Conservation (phyloP, 2,888 invertebrate genomes). For the Shargacucullia verbasci region DNA sequence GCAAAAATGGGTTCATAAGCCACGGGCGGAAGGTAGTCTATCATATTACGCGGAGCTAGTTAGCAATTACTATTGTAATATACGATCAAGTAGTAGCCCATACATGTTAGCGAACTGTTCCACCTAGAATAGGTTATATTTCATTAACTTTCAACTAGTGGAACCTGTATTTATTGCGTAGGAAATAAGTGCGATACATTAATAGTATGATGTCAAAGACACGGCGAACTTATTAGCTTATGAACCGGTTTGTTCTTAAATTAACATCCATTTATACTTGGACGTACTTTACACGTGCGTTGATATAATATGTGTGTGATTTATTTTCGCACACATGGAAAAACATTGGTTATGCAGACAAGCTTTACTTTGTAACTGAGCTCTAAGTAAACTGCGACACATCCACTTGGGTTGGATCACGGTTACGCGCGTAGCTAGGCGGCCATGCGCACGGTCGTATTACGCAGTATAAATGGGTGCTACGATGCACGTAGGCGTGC, state of each 20-base stretch:
- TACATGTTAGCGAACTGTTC: constrained; percentile 29
- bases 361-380: too few species aligned
- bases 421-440: too few species aligned
- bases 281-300: constrained; percentile 5
- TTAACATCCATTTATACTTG: neutral
- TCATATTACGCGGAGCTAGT: constrained; percentile 8
- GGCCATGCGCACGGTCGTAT: too few species aligned
- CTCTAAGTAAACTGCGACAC: too few species aligned
- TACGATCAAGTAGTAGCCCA: constrained; percentile 1
- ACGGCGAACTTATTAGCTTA: constrained; percentile 23
- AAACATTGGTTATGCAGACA: too few species aligned
- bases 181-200: constrained; percentile 4
- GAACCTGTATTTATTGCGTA: constrained; percentile 17
- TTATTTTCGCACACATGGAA: neutral
- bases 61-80: constrained; percentile 21
- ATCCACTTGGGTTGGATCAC: too few species aligned
- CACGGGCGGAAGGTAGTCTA: too few species aligned
- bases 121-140: constrained; percentile 18
- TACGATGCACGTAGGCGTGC: too few species aligned
- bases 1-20: too few species aligned
- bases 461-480: too few species aligned
- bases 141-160: constrained; percentile 39
- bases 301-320: neutral
- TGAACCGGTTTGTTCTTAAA: constrained; percentile 11
- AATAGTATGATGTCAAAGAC: constrained; percentile 12